Evolutionary conservation across 2,113 vertebrate species (phyloP).

Genomic region (Sardina pilchardus): DNA sequence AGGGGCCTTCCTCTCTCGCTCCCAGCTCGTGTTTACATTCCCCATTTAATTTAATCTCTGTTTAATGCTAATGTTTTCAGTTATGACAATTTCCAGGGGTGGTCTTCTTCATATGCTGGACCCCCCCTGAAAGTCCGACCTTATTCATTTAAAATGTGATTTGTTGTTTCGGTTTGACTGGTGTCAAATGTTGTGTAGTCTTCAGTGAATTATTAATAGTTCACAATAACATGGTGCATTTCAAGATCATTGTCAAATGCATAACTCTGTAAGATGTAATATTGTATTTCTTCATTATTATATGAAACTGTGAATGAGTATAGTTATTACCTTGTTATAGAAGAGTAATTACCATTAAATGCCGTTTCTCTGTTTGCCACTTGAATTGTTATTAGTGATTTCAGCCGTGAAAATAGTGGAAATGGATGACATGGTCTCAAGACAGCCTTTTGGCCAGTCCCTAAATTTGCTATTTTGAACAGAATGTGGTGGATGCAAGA

Average conservation of each 20-base stretch:
- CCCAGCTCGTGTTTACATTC: conserved; percentile 31
- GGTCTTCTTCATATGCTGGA: neutral
- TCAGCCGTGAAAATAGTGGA: neutral
- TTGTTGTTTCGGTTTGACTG: neutral
- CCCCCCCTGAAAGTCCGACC: neutral
- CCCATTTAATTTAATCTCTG: conserved; percentile 31
- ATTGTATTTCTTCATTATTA: neutral
- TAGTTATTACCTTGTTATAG: conserved; percentile 11
- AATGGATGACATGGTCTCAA: neutral
- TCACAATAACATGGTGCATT: neutral
- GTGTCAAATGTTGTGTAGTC: neutral
- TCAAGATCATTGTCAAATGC: neutral
- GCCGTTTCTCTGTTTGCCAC: neutral
- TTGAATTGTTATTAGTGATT: neutral
- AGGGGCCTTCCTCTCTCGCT: conserved; percentile 17
- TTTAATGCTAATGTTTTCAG: conserved; percentile 37
- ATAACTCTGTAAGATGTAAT: neutral
- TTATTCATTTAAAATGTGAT: neutral
- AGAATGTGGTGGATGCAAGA: neutral
- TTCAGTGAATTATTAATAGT: neutral
- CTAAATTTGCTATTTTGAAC: neutral
- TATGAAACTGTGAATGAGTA: neutral
- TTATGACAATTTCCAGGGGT: neutral
- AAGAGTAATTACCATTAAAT: neutral
- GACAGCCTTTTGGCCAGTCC: neutral